phyloP scores from a whole-genome alignment of 2,888 invertebrate genomes.

The Phytoseiulus persimilis region DNA sequence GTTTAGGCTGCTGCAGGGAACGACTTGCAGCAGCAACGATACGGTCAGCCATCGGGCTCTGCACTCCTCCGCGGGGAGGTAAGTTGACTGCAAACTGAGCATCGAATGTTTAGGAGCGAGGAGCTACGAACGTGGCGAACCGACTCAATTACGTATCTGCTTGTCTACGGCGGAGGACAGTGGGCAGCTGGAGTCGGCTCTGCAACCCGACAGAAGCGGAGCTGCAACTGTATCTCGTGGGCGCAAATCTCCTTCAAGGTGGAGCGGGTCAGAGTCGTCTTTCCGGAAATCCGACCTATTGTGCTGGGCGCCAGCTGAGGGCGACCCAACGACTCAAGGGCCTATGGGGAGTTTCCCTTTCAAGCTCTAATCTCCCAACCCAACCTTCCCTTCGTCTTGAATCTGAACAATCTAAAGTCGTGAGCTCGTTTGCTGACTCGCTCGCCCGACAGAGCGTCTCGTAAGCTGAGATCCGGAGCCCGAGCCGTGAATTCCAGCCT shows the following conservation, averaged over 20 bases:
- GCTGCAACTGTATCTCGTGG: neutral
- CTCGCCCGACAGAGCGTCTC: neutral
- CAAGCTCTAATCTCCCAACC: neutral
- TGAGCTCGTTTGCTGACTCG: neutral
- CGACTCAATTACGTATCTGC: neutral
- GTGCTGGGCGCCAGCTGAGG: neutral
- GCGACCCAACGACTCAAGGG: neutral
- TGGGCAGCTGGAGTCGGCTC: neutral
- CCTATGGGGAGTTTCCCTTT: neutral
- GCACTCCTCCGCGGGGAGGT: constrained; percentile 5
- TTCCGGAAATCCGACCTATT: neutral
- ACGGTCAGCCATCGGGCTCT: constrained; percentile 5
- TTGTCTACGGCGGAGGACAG: neutral
- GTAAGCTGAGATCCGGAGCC: neutral
- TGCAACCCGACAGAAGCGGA: neutral
- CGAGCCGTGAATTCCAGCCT: neutral
- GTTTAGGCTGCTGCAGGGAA: constrained; percentile 5
- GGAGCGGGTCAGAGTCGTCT: neutral
- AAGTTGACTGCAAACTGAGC: neutral
- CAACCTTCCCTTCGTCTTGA: neutral
- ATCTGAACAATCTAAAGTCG: neutral
- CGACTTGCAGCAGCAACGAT: constrained; percentile 5
- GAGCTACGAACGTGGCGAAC: neutral
- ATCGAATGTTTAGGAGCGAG: neutral
- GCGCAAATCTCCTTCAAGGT: neutral